Base-by-base conservation (phyloP, 2,797 vertebrate genomes). In the Fistularia commersonii region DNA sequence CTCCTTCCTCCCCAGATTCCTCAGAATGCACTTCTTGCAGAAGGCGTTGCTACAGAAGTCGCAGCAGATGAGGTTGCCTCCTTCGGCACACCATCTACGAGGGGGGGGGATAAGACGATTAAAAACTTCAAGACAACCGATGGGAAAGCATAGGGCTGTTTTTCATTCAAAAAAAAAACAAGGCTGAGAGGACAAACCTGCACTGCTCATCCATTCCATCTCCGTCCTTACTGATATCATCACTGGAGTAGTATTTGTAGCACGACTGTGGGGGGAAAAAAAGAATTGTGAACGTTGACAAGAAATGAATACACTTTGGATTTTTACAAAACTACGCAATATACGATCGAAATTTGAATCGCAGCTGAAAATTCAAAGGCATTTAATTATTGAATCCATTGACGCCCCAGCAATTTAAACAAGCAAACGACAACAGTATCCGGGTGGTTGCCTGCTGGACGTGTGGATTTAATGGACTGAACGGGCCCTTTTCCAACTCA, bases 161-260 rank as follows among this genome's bases (percentile, higher is more conserved):
- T 23, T 23, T 23, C 23, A 23, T 23, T 23, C 23, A 13, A 59
- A 39, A 32, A 2, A 7, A 34, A 10, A 1, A 13, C 5, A 8
- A 11, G 5, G 14, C 33, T 15, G 12, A 52, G 35, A 6, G 11
- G 6, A 54, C 62, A 14, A 81, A 97, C 97, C 97, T 92, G 88
- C 97, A 99, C 77, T 99, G 97, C 55, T 99, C 97, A 63, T 99
- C 97, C 95, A 98, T 98, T 46, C 95, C 97, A 82, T 99, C 97
- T 32, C 91, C 90, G 71, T 99, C 97, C 72, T 93, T 95, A 70
- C 96, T 99, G 79, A 99, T 99, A 85, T 99, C 97, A 78, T 99
- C 97, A 54, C 97, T 99, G 87, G 91, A 93, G 76, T 99, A 99
- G 88, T 99, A 99, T 73, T 94, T 99, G 88, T 93, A 97, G 79